Evolutionary conservation across 1,140 invertebrate species (phyloP).

Genomic region (Zaprionus vittiger): DNA sequence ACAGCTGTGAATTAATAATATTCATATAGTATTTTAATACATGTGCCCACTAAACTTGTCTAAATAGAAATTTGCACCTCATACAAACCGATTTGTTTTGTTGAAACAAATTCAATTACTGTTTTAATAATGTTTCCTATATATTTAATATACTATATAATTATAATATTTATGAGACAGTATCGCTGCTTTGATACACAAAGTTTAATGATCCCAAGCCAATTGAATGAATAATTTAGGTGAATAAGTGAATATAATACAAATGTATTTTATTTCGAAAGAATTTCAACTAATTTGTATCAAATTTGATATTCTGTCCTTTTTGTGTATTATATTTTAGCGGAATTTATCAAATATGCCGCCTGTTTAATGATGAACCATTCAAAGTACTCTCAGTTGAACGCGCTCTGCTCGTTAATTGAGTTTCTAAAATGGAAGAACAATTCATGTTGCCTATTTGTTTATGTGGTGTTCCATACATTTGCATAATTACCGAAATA

Average conservation of each 20-base stretch:
- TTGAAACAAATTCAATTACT: background rate
- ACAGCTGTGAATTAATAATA: slow-evolving; percentile 18
- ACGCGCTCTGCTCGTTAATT: slow-evolving; percentile 1
- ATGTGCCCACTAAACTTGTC: background rate
- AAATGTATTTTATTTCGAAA: background rate
- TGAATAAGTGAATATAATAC: background rate
- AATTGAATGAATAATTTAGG: background rate
- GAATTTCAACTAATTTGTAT: background rate
- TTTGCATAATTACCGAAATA: slow-evolving; percentile 78
- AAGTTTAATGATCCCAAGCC: background rate
- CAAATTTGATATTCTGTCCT: background rate
- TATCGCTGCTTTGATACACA: too few relatives aligned
- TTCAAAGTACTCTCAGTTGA: background rate
- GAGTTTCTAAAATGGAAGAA: slow-evolving; percentile 51
- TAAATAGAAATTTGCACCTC: background rate
- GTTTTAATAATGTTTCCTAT: background rate
- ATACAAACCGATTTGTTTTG: background rate
- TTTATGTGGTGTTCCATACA: slow-evolving; percentile 68
- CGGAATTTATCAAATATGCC: too few relatives aligned
- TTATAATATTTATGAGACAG: too few relatives aligned
- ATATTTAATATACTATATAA: background rate
- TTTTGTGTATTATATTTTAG: background rate
- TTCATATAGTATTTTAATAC: background rate
- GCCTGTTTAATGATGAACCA: too few relatives aligned
- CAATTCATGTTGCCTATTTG: slow-evolving; percentile 70